Evolutionary conservation across 2,113 vertebrate species (phyloP).

Genomic region (Muntiacus reevesi): DNA sequence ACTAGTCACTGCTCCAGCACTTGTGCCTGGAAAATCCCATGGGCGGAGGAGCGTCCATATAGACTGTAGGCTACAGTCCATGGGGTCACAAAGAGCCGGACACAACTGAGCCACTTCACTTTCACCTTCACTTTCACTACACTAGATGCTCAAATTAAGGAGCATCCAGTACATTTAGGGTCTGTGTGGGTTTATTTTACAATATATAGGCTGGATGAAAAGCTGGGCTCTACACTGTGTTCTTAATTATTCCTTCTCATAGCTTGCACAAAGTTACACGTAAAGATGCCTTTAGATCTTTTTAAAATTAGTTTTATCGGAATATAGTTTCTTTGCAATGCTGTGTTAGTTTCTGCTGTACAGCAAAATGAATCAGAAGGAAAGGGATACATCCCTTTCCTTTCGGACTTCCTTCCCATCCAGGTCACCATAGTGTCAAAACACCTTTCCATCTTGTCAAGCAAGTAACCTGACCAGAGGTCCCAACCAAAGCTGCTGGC

Average conservation of each 20-base stretch:
- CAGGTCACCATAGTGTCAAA: neutral
- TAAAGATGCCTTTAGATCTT: neutral
- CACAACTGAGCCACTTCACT: neutral
- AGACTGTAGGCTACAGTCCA: neutral
- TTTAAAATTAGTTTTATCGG: neutral
- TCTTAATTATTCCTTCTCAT: neutral
- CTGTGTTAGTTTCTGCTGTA: neutral
- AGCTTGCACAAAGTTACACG: neutral
- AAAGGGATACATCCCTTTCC: neutral
- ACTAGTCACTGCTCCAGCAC: neutral
- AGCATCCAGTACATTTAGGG: neutral
- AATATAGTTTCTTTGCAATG: neutral
- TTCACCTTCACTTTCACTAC: neutral
- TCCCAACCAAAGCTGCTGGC: neutral
- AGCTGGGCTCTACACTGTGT: neutral
- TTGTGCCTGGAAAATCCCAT: neutral
- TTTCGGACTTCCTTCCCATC: neutral
- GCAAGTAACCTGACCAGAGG: neutral
- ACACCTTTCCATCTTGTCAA: neutral
- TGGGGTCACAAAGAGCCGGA: fast-evolving
- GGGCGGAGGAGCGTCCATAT: fast-evolving
- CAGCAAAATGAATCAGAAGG: neutral
- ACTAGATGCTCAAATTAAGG: neutral
- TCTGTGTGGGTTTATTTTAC: neutral
- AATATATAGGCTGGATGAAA: neutral